Evolutionary conservation across 2,113 vertebrate species (phyloP), one percentile per base, ranked within the genome.

Genomic region (Promerops cafer): DNA sequence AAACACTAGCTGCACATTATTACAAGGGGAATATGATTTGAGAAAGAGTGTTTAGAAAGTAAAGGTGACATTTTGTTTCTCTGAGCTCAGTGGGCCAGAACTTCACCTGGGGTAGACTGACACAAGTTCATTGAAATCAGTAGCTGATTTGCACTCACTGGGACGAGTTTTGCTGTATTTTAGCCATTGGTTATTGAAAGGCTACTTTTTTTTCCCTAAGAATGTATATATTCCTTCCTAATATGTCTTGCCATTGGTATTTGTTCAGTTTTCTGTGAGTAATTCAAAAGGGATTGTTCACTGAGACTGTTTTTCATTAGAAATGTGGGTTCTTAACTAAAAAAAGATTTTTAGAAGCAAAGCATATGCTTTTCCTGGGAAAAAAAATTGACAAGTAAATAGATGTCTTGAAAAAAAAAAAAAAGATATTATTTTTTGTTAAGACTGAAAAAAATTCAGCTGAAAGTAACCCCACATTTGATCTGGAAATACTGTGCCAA

Each of bases 21-120:
- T 96, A 97, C 93, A 90, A 90, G 82, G 65, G 28, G 35, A 93
- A 96, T 93, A 65, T 77, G 82, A 84, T 85, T 89, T 94, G 93
- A 87, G 79, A 96, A 95, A 83, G 74, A 94, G 35, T 80, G 70
- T 85, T 95, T 87, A 85, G 84, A 95, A 96, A 96, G 78, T 76
- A 95, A 79, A 94, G 91, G 91, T 95, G 93, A 91, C 94, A 79
- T 91, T 97, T 92, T 97, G 84, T 97, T 96, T 93, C 82, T 83
- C 84, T 76, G 89, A 93, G 79, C 85, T 96, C 92, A 83, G 85
- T 80, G 87, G 94, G 93, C 70, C 87, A 90, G 93, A 96, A 90
- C 90, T 91, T 89, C 78, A 94, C 81, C 42, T 74, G 66, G 78
- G 21, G 30, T 87, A 88, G 87, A 77, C 70, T 91, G 84, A 59